Percentiles rank a stretch among this genome's conserved stretches.
These are phyloP conservation scores for Prunella fulvescens DNA, from an alignment of 2,113 vertebrate genomes.

Conservation along the genomic window DNA sequence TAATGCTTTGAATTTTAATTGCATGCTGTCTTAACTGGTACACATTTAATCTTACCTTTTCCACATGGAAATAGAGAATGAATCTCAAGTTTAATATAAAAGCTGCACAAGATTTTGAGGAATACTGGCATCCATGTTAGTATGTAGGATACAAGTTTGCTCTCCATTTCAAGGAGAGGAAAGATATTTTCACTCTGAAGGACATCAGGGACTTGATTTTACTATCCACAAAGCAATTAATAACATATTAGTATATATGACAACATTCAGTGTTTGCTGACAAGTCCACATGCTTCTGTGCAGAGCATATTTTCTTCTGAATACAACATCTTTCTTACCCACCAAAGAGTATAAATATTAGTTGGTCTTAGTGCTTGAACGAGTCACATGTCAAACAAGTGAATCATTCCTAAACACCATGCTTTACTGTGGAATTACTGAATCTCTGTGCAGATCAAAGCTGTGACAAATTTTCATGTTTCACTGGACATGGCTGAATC, in stretches of 20 bases:
- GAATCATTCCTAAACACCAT: not conserved
- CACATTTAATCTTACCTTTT: not conserved
- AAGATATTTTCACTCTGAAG: not conserved
- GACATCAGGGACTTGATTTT: not conserved
- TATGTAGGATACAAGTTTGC: not conserved
- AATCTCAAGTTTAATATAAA: not conserved
- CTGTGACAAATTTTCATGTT: not conserved
- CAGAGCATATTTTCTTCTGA: constrained; percentile 18
- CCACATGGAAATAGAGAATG: not conserved
- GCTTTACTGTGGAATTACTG: not conserved
- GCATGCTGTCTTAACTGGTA: not conserved
- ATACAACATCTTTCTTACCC: constrained; percentile 18
- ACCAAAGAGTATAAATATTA: constrained; percentile 20
- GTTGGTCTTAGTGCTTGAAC: constrained; percentile 1
- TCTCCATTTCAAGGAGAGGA: not conserved
- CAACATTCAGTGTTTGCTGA: constrained; percentile 20
- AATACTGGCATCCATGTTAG: not conserved
- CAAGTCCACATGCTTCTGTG: constrained; percentile 19
- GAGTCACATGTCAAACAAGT: not conserved
- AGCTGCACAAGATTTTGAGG: not conserved
- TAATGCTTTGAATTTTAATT: constrained; percentile 39
- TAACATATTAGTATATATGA: not conserved
- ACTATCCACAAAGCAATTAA: not conserved
- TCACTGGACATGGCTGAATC: not conserved
- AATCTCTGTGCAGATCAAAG: not conserved